These are phyloP conservation scores for Slavum lentiscoides DNA, from an alignment of 2,888 invertebrate genomes.

Conservation along the genomic window DNA sequence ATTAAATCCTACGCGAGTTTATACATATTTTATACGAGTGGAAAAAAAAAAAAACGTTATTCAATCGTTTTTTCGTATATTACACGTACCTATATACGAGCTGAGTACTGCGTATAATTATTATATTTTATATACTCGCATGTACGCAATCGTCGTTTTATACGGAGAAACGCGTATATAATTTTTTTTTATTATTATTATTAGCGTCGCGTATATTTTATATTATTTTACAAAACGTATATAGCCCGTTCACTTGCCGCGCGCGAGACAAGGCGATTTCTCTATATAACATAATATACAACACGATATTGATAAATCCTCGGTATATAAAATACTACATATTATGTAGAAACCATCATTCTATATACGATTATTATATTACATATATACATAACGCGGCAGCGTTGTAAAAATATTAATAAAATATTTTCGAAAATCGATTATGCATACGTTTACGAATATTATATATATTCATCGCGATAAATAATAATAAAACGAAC, in stretches of 20 bases:
- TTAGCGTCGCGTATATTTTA: not conserved
- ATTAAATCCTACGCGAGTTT: constrained; percentile 10
- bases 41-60: constrained; percentile 14
- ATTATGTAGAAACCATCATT: no score
- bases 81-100: no score
- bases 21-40: not conserved
- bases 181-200: not conserved
- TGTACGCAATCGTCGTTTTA: not conserved
- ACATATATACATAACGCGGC: no score
- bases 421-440: no score
- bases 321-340: no score
- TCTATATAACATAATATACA: no score
- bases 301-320: no score
- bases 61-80: constrained; percentile 17
- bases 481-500: not conserved
- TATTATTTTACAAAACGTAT: constrained; percentile 10
- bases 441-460: no score
- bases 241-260: not conserved
- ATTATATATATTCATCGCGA: no score
- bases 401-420: no score
- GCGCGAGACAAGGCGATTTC: no score
- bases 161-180: not conserved
- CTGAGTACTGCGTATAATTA: constrained; percentile 7
- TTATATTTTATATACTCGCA: not conserved
- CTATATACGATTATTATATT: no score